These are phyloP conservation scores for Lacanobia oleracea DNA, from an alignment of 2,888 invertebrate species.

Conservation along the genomic window DNA sequence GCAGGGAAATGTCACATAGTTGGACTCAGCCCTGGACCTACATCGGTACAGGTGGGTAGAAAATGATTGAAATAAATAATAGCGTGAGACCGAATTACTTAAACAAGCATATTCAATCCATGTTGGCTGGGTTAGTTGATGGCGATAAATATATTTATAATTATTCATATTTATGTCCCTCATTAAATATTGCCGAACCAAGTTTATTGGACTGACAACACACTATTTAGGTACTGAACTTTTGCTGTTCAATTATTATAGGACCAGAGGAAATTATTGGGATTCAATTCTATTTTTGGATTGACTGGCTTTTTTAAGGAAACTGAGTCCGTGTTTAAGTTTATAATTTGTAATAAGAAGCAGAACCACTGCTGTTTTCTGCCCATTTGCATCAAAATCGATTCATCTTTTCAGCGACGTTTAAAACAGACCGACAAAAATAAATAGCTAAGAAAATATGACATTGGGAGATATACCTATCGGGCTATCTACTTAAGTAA, in stretches of 20 bases:
- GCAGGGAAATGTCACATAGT: constrained; percentile 89
- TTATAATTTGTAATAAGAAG: too few species aligned
- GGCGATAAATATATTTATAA: constrained; percentile 18
- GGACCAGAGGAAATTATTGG: neutral
- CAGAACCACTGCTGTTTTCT: neutral
- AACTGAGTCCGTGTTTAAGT: neutral
- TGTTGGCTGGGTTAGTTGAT: constrained; percentile 12
- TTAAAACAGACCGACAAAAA: too few species aligned
- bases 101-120: constrained; percentile 14
- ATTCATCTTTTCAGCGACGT: too few species aligned
- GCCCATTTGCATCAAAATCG: too few species aligned
- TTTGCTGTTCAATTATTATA: constrained; percentile 10
- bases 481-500: too few species aligned
- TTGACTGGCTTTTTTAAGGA: neutral
- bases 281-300: neutral
- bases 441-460: too few species aligned
- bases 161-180: constrained; percentile 11
- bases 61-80: constrained; percentile 57
- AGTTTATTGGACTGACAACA: constrained; percentile 32
- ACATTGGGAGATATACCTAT: too few species aligned
- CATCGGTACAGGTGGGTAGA: constrained; percentile 74
- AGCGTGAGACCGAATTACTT: constrained; percentile 22
- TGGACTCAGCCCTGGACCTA: constrained; percentile 87
- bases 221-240: constrained; percentile 17
- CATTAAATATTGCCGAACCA: constrained; percentile 12